Evolutionary conservation across 2,113 vertebrate species (phyloP).

Genomic region (Ibidorhyncha struthersii): DNA sequence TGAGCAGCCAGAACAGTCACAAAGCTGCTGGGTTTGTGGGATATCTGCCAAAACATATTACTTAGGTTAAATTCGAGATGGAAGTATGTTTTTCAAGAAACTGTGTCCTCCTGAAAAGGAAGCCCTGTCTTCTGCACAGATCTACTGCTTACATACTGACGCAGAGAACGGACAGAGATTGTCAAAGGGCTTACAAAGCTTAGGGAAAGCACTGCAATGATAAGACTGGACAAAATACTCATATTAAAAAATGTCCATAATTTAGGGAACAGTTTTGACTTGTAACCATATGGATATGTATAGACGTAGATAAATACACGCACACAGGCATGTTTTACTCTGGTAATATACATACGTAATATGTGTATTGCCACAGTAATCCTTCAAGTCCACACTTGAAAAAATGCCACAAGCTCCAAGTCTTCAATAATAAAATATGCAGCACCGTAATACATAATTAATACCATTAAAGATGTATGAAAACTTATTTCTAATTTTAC

Average conservation of each 20-base stretch:
- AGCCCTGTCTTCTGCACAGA: not conserved
- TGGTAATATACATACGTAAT: not conserved
- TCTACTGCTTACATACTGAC: not conserved
- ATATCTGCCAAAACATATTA: not conserved
- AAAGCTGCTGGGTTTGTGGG: not conserved
- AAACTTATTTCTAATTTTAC: not conserved
- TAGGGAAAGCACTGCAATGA: not conserved
- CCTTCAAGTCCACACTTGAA: not conserved
- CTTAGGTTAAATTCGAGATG: not conserved
- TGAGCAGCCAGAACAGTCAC: not conserved
- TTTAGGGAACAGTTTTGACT: not conserved
- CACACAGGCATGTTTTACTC: not conserved
- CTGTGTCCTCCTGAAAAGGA: not conserved
- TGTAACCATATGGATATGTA: not conserved
- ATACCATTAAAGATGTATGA: not conserved
- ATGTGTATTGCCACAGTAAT: not conserved
- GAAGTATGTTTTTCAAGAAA: not conserved
- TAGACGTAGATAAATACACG: not conserved
- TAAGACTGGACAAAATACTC: not conserved
- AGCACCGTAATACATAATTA: not conserved
- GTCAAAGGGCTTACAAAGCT: not conserved
- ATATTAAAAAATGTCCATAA: not conserved
- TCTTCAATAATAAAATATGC: not conserved
- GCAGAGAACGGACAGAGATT: not conserved
- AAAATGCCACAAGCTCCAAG: not conserved